These are phyloP conservation scores for Dendrocincla fuliginosa DNA, from an alignment of 2,797 vertebrate species.

Conservation along the genomic window DNA sequence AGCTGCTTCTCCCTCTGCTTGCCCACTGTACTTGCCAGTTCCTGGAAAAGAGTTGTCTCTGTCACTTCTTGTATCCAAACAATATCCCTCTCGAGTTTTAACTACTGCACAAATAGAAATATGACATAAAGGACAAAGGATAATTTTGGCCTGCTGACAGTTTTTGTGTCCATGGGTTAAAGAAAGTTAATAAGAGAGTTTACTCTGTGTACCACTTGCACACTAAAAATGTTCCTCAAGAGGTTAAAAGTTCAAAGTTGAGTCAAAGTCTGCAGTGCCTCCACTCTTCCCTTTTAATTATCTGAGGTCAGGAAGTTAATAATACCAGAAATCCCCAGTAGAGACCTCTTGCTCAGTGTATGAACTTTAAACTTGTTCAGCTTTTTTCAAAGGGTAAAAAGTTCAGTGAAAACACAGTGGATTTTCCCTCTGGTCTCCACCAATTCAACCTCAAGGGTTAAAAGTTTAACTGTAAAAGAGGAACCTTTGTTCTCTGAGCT, in stretches of 20 bases:
- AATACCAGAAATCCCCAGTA: slow-evolving; percentile 84
- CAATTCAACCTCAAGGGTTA: slow-evolving; percentile 80
- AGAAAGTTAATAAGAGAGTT: slow-evolving; percentile 74
- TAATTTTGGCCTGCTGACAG: slow-evolving; percentile 58
- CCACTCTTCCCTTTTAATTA: slow-evolving; percentile 84
- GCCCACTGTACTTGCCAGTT: slow-evolving; percentile 36
- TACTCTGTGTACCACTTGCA: slow-evolving; percentile 71
- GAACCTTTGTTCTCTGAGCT: slow-evolving; percentile 81
- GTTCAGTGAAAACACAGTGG: slow-evolving; percentile 80
- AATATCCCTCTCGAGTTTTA: slow-evolving; percentile 19
- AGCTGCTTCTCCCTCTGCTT: background rate
- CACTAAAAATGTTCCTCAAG: slow-evolving; percentile 74
- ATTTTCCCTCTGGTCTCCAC: slow-evolving; percentile 77
- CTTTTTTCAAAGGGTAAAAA: slow-evolving; percentile 82
- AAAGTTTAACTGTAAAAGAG: slow-evolving; percentile 83
- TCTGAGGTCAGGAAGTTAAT: slow-evolving; percentile 86
- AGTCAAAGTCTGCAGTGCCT: slow-evolving; percentile 80
- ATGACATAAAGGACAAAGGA: slow-evolving; percentile 51
- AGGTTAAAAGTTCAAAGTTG: slow-evolving; percentile 87
- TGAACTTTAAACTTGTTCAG: slow-evolving; percentile 82
- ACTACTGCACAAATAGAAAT: slow-evolving; percentile 54
- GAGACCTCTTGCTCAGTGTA: slow-evolving; percentile 80
- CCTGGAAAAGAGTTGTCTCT: slow-evolving; percentile 56
- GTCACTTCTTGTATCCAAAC: slow-evolving; percentile 55
- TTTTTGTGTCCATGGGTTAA: slow-evolving; percentile 55